A percentile compares a stretch with the other conserved stretches of the same genome.
Conservation (phyloP, 1,140 invertebrate genomes). For the Drosophila gunungcola region DNA sequence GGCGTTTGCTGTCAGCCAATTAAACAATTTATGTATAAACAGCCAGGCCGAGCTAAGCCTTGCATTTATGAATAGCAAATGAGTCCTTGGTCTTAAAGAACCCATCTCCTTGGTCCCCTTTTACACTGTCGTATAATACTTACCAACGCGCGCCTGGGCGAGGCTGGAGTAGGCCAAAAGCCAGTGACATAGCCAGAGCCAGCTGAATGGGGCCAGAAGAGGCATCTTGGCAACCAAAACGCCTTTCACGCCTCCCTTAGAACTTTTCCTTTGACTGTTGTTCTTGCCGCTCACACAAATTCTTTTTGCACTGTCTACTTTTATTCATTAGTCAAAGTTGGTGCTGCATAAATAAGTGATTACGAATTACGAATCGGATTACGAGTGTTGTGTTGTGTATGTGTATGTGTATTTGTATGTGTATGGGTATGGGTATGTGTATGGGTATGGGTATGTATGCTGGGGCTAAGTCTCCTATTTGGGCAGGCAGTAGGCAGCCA, state of each 20-base stretch:
- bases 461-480: constrained; percentile 13
- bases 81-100: constrained; percentile 31
- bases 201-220: constrained; percentile 56
- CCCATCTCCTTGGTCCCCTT: neutral
- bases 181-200: constrained; percentile 66
- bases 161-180: constrained; percentile 52
- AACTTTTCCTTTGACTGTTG: constrained; percentile 57
- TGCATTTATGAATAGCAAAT: constrained; percentile 81
- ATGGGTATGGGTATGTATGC: constrained; percentile 12
- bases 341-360: constrained; percentile 79
- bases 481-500: constrained; percentile 60
- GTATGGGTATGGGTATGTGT: neutral
- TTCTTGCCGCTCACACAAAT: constrained; percentile 25
- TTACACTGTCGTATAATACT: constrained; percentile 28
- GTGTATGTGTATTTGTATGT: too few relatives aligned
- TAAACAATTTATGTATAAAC: constrained; percentile 78
- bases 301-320: constrained; percentile 72
- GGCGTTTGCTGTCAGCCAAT: constrained; percentile 67
- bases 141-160: constrained; percentile 76
- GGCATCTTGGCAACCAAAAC: constrained; percentile 30
- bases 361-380: constrained; percentile 62
- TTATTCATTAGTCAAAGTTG: constrained; percentile 81
- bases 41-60: constrained; percentile 55
- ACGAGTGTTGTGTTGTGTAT: constrained; percentile 18
- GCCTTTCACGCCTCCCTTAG: constrained; percentile 17